Conservation (phyloP, 2,888 invertebrate genomes). For the Lepeophtheirus nordmannii region DNA sequence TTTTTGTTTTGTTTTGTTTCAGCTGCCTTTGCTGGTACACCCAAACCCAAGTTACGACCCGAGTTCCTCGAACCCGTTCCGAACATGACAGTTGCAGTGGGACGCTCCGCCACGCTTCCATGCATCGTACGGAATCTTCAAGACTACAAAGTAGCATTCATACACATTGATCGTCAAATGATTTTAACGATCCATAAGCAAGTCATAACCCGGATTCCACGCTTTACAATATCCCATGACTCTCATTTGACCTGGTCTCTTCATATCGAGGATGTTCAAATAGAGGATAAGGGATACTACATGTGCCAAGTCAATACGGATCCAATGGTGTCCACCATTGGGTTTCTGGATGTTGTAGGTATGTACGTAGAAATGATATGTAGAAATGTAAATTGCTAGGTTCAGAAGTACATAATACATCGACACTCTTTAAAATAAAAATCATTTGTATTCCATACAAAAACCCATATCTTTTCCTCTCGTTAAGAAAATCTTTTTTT, state of each 20-base stretch:
- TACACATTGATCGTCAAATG: slow-evolving; percentile 85
- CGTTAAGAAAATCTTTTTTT: too few species aligned
- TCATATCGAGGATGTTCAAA: slow-evolving; percentile 77
- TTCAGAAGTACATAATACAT: too few species aligned
- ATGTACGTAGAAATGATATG: slow-evolving; percentile 34
- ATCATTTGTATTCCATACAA: too few species aligned
- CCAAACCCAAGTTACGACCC: slow-evolving; percentile 43
- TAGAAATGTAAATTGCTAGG: too few species aligned
- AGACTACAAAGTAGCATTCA: slow-evolving; percentile 83
- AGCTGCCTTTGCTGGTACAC: background rate
- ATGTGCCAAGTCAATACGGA: slow-evolving; percentile 53
- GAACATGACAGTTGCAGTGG: slow-evolving; percentile 77
- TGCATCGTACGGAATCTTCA: slow-evolving; percentile 80
- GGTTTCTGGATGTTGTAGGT: slow-evolving; percentile 83
- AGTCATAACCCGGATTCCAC: slow-evolving; percentile 71
- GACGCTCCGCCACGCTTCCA: slow-evolving; percentile 71
- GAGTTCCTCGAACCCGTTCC: slow-evolving; percentile 77
- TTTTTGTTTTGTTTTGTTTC: too few species aligned
- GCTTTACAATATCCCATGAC: slow-evolving; percentile 58
- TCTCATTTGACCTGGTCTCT: slow-evolving; percentile 81
- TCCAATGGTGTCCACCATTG: slow-evolving; percentile 88
- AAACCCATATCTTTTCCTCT: too few species aligned
- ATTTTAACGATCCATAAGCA: slow-evolving; percentile 79
- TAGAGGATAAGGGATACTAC: slow-evolving; percentile 58
- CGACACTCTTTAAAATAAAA: too few species aligned